Evolutionary conservation across 2,113 vertebrate genomes (phyloP), one percentile per base, ranked within the genome.

Genomic region (Orthonyx spaldingii): DNA sequence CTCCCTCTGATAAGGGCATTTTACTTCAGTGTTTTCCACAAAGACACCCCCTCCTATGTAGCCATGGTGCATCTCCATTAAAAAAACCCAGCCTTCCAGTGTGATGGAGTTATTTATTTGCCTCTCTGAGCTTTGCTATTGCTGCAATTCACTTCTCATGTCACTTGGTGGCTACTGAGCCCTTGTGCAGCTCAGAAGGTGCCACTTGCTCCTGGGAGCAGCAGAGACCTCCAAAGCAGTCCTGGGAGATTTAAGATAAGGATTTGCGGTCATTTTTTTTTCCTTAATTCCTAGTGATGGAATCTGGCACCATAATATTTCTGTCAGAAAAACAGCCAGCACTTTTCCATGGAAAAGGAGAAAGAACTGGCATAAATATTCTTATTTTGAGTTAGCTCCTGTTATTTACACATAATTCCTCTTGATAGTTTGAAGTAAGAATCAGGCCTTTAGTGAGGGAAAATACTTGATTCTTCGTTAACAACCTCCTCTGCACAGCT

Each of bases 101-200:
- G 32, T 19, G 23, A 26, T 21, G 9, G 28, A 61, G 30, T 46
- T 63, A 50, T 69, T 90, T 85, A 76, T 53, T 59, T 78, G 42
- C 57, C 87, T 68, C 28, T 22, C 71, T 90, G 60, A 52, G 50
- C 24, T 85, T 82, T 64, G 27, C 14, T 23, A 2, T 13, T 55
- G 44, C 84, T 95, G 89, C 72, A 90, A 26, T 79, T 96, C 88
- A 92, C 84, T 96, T 81, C 79, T 95, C 26, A 3, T 72, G 91
- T 97, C 96, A 93, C 90, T 96, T 96, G 96, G 92, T 92, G 94
- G 93, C 82, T 32, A 28, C 85, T 95, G 81, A 95, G 52, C 41
- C 28, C 84, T 96, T 89, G 91, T 72, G 47, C 63, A 68, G 64
- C 87, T 89, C 87, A 27, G 52, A 74, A 84, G 52, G 63, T 69